These are phyloP conservation scores for Agapostemon virescens DNA, from an alignment of 2,888 invertebrate genomes.

Conservation along the genomic window DNA sequence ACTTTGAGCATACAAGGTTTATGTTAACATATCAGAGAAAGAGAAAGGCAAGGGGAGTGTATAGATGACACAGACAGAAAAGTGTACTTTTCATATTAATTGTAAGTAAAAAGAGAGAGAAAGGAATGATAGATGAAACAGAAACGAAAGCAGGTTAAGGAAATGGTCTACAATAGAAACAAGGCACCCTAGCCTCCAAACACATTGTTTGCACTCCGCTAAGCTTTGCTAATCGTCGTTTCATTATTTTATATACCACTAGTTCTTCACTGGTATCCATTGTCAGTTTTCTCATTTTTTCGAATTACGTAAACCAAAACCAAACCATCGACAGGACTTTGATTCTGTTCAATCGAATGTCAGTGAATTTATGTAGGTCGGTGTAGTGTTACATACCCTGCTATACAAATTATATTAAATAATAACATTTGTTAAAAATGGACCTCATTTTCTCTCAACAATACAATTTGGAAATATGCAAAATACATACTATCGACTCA, in stretches of 20 bases:
- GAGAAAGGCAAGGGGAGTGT: constrained; percentile 58
- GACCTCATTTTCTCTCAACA: constrained; percentile 45
- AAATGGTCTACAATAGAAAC: constrained; percentile 65
- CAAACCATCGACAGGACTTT: constrained; percentile 53
- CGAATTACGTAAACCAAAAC: constrained; percentile 52
- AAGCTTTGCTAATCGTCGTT: constrained; percentile 76
- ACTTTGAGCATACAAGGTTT: constrained; percentile 67
- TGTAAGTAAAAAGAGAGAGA: constrained; percentile 50
- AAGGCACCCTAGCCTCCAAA: constrained; percentile 88
- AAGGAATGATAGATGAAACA: constrained; percentile 56
- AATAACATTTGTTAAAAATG: constrained; percentile 57
- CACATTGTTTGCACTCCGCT: constrained; percentile 93
- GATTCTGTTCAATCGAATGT: constrained; percentile 59
- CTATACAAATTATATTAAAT: constrained; percentile 55
- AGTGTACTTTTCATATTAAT: constrained; percentile 51
- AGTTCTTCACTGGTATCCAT: constrained; percentile 69
- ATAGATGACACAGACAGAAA: constrained; percentile 54
- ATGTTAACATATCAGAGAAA: constrained; percentile 61
- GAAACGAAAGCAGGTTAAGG: constrained; percentile 58
- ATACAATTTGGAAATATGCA: constrained; percentile 51
- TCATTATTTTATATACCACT: constrained; percentile 72
- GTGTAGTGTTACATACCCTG: constrained; percentile 75
- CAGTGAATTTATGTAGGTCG: constrained; percentile 65
- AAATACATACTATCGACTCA: constrained; percentile 52
- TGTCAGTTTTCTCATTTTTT: constrained; percentile 63